Percentiles rank a stretch among this genome's conserved stretches.
Evolutionary conservation across 2,888 invertebrate species (phyloP).

Genomic region (Habrosyne pyritoides): DNA sequence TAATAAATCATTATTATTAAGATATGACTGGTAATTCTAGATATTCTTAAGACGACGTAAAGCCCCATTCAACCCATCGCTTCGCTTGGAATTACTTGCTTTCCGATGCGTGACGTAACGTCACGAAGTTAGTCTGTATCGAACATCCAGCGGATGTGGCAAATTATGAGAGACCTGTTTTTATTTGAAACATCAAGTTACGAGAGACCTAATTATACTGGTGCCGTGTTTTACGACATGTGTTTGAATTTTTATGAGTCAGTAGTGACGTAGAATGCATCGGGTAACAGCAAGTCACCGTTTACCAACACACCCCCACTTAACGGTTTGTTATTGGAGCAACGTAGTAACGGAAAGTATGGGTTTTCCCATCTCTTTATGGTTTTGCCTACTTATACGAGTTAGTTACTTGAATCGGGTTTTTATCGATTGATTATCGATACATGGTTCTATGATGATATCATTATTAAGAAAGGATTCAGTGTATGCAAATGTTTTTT

Average conservation of each 20-base stretch:
- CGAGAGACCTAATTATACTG: neutral
- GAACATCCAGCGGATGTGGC: slow-evolving; percentile 12
- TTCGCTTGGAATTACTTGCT: slow-evolving; percentile 25
- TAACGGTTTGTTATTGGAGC: slow-evolving; percentile 17
- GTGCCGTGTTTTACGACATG: slow-evolving; percentile 7
- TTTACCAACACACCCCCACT: slow-evolving; percentile 37
- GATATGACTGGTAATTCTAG: slow-evolving; percentile 21
- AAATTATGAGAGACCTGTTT: slow-evolving; percentile 27
- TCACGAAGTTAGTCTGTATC: slow-evolving; percentile 12
- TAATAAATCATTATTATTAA: too few species aligned
- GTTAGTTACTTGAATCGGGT: neutral
- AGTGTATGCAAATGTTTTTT: too few species aligned
- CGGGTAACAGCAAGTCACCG: slow-evolving; percentile 31
- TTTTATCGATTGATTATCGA: neutral
- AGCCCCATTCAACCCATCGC: slow-evolving; percentile 36
- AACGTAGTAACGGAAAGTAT: slow-evolving; percentile 9
- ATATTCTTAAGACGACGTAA: slow-evolving; percentile 38
- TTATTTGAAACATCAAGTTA: neutral
- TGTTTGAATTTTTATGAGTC: slow-evolving; percentile 15
- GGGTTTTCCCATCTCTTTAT: slow-evolving; percentile 16
- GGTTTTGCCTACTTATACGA: neutral
- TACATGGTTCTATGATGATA: neutral
- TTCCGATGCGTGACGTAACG: slow-evolving; percentile 35
- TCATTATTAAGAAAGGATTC: neutral
- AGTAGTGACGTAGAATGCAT: slow-evolving; percentile 22